Evolutionary conservation across 64 coral and sea anemone species (phyloP), one percentile per base, ranked within the genome.

Genomic region (Stylophora pistillata): DNA sequence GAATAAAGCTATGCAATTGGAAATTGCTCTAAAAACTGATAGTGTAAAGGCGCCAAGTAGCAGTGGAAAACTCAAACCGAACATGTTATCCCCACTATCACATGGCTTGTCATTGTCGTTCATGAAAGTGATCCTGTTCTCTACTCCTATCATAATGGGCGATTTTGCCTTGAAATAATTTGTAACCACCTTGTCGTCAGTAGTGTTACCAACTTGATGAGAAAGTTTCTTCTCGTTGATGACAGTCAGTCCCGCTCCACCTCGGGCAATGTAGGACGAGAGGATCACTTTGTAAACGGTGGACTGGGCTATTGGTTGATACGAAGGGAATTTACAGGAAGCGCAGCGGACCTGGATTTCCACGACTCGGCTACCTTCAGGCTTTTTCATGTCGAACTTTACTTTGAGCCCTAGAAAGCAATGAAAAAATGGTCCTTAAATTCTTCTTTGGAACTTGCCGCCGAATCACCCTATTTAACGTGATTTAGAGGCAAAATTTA

Each of bases 201-300:
- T 86, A 30, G 30, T 34, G 55, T 79, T 78, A 7, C 90, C 87
- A 15, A 79, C 80, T 29, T 41, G 55, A 79, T 92, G 90, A 37
- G 90, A 89, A 9, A 89, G 81, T 77, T 69, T 86, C 71, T 76
- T 93, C 13, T 90, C 76, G 15, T 2, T 76, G 14, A 97, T 62
- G 13, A 93, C 59, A 52, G 47, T 61, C 11, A 93, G 65, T 0
- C 95, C 95, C 12, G 82, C 73, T 10, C 95, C 95, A 5, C 95
- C 95, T 13, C 81, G 66, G 28, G 76, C 82, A 27, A 93, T 65
- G 57, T 90, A 93, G 32, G 91, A 97, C n/a, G 86, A 53, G 7
- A 89, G 65, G 33, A 97, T 73, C 23, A 97, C 72, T 78, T 93
- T 97, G 87, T 97, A 97, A 21, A 93, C 32, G 9, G 53, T 27